Conservation (phyloP, 2,113 vertebrate genomes). For the Oryzias curvinotus region DNA sequence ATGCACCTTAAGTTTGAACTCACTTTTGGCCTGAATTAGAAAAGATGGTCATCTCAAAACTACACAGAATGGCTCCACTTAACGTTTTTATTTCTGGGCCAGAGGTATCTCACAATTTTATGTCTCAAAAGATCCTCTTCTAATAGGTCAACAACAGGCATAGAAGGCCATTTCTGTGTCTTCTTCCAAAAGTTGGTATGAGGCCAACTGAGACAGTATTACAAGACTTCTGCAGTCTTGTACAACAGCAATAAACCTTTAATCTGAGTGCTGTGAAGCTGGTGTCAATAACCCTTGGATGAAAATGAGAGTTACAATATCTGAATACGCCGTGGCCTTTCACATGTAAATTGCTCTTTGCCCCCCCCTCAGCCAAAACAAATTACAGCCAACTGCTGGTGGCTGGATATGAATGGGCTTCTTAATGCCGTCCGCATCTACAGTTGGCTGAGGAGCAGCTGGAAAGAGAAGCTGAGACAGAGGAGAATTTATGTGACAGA, state of each 20-base stretch:
- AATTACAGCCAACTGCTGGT: slow-evolving; percentile 77
- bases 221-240: slow-evolving; percentile 43
- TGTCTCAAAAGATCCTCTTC: slow-evolving; percentile 33
- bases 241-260: slow-evolving; percentile 41
- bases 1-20: no score
- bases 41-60: slow-evolving; percentile 23
- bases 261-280: slow-evolving; percentile 52
- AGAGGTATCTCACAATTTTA: slow-evolving; percentile 38
- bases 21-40: neutral
- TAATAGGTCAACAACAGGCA: slow-evolving; percentile 47
- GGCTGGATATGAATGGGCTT: slow-evolving; percentile 72
- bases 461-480: slow-evolving; percentile 62
- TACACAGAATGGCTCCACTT: slow-evolving; percentile 22
- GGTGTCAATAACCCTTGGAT: slow-evolving; percentile 62
- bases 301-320: slow-evolving; percentile 67
- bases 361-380: slow-evolving; percentile 68
- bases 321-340: slow-evolving; percentile 64
- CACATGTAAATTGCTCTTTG: slow-evolving; percentile 74
- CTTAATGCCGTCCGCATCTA: slow-evolving; percentile 73
- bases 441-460: slow-evolving; percentile 73
- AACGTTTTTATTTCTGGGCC: slow-evolving; percentile 33
- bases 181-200: slow-evolving; percentile 40
- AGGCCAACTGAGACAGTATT: slow-evolving; percentile 52
- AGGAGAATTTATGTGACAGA: slow-evolving; percentile 74
- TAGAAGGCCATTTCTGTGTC: slow-evolving; percentile 35